Conservation (phyloP, 2,888 invertebrate genomes). For the Drosophila niveifrons region DNA sequence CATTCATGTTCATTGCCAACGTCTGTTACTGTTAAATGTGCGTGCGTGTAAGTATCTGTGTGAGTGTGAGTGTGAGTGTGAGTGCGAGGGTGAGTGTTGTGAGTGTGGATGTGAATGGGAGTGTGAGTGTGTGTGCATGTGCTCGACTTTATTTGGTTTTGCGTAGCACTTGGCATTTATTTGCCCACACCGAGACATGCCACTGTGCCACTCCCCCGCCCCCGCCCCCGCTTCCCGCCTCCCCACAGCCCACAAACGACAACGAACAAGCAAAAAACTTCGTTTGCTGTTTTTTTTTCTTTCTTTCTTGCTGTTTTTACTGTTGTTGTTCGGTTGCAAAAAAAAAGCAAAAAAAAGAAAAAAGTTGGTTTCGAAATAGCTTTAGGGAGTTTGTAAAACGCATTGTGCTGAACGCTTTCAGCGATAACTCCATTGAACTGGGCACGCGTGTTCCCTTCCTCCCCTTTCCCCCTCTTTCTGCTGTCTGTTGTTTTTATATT, state of each 20-base stretch:
- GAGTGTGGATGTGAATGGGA: slow-evolving; percentile 1
- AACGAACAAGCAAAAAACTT: slow-evolving; percentile 35
- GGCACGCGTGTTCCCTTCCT: slow-evolving; percentile 54
- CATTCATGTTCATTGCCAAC: slow-evolving; percentile 67
- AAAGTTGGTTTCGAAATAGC: slow-evolving; percentile 69
- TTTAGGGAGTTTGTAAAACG: slow-evolving; percentile 74
- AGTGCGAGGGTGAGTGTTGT: neutral
- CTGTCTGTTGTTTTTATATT: slow-evolving; percentile 35
- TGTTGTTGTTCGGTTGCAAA: slow-evolving; percentile 27
- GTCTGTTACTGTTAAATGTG: slow-evolving; percentile 77
- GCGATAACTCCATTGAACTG: slow-evolving; percentile 76
- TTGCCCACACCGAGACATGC: slow-evolving; percentile 77
- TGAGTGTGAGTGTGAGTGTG: slow-evolving; percentile 23
- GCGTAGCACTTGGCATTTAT: slow-evolving; percentile 81
- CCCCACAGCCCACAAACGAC: neutral
- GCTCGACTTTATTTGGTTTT: slow-evolving; percentile 81
- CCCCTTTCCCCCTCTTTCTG: neutral
- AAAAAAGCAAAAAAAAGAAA: slow-evolving; percentile 23
- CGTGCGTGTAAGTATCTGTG: slow-evolving; percentile 60
- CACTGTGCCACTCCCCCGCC: slow-evolving; percentile 22
- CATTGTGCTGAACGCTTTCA: slow-evolving; percentile 68
- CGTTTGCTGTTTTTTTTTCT: slow-evolving; percentile 22
- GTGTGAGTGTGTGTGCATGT: slow-evolving; percentile 57
- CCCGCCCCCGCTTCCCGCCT: neutral
- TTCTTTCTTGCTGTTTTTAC: neutral